Conservation (phyloP, 2,888 invertebrate genomes). For the Lasioglossum calceatum region DNA sequence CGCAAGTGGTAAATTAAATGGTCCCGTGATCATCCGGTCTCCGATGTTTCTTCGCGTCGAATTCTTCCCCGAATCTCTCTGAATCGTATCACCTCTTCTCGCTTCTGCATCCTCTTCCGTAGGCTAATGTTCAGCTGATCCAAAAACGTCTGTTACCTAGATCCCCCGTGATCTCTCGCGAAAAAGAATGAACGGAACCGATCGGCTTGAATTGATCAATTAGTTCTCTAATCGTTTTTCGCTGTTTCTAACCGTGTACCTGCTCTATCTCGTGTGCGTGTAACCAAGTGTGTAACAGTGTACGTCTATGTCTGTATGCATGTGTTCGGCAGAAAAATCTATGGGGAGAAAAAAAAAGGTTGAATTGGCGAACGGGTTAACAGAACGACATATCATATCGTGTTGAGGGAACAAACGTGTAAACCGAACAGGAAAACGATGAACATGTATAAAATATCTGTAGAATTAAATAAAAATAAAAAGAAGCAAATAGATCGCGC, state of each 20-base stretch:
- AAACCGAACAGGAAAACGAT: slow-evolving; percentile 61
- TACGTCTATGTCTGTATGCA: not conserved
- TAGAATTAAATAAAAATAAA: slow-evolving; percentile 18
- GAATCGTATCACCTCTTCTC: not conserved
- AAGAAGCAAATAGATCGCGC: slow-evolving; percentile 35
- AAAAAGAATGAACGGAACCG: slow-evolving; percentile 16
- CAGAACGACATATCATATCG: slow-evolving; percentile 55
- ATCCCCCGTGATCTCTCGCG: slow-evolving; percentile 1
- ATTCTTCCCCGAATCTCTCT: not conserved
- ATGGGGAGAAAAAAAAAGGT: not conserved
- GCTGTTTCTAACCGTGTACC: slow-evolving; percentile 14
- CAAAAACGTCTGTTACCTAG: slow-evolving; percentile 24
- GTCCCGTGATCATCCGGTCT: not conserved
- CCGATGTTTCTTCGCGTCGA: too few species aligned
- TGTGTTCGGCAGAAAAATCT: slow-evolving; percentile 5
- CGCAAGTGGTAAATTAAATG: not conserved
- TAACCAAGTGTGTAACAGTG: not conserved
- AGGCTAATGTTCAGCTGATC: slow-evolving; percentile 47
- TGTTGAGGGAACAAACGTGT: slow-evolving; percentile 50
- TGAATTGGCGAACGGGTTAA: slow-evolving; percentile 36
- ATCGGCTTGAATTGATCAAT: slow-evolving; percentile 15
- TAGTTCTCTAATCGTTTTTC: slow-evolving; percentile 20
- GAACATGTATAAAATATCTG: slow-evolving; percentile 56
- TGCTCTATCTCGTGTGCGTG: not conserved
- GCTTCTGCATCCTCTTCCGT: slow-evolving; percentile 17